phyloP scores from a whole-genome alignment of 2,888 invertebrate genomes.

The Empis stercorea region DNA sequence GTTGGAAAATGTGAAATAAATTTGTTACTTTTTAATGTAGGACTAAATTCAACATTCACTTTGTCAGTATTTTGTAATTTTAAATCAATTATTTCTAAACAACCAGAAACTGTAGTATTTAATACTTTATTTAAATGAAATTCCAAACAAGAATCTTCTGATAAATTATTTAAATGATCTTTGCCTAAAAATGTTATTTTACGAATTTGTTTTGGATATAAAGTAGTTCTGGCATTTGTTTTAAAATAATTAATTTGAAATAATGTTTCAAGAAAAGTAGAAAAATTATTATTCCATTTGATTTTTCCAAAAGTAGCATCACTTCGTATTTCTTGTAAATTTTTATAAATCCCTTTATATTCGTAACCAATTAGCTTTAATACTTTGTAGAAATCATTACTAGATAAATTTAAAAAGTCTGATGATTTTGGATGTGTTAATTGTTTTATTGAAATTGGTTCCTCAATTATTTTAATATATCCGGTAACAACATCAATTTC shows the following conservation, averaged over 20 bases:
- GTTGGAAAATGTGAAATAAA: conserved; percentile 48
- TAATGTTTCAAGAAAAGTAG: conserved; percentile 74
- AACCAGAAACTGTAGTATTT: conserved; percentile 43
- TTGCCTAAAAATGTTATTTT: conserved; percentile 50
- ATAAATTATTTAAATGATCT: conserved; percentile 40
- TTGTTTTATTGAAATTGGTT: conserved; percentile 28
- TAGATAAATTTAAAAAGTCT: conserved; percentile 29
- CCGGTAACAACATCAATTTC: conserved; percentile 54
- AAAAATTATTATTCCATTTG: conserved; percentile 68
- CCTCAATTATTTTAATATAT: conserved; percentile 29
- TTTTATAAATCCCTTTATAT: conserved; percentile 27
- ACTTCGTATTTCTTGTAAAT: conserved; percentile 16
- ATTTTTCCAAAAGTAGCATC: conserved; percentile 21
- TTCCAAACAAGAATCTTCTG: conserved; percentile 16
- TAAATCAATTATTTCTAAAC: conserved; percentile 60
- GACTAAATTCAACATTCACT: conserved; percentile 22
- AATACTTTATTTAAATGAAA: conserved; percentile 14
- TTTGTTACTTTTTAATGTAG: conserved; percentile 57
- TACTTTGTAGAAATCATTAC: conserved; percentile 52
- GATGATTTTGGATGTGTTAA: conserved; percentile 20
- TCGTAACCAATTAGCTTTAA: conserved; percentile 54
- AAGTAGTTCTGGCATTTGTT: conserved; percentile 50
- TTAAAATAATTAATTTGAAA: conserved; percentile 62
- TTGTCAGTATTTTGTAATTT: conserved; percentile 32
- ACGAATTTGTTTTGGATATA: conserved; percentile 58